These are phyloP conservation scores for Rhingia campestris DNA, from an alignment of 2,888 invertebrate species.

Conservation along the genomic window DNA sequence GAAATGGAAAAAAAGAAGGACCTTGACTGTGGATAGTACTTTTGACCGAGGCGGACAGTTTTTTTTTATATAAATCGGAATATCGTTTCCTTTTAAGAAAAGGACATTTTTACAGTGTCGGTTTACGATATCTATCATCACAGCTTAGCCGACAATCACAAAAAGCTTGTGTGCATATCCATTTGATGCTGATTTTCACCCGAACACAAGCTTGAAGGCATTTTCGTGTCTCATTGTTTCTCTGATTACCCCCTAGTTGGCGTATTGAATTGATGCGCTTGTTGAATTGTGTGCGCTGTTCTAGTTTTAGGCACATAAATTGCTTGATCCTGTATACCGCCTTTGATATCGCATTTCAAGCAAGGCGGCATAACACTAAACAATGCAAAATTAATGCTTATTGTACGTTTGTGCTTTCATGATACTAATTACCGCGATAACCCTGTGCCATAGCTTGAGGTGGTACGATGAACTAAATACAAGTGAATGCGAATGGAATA, in stretches of 20 bases:
- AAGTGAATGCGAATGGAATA: not conserved
- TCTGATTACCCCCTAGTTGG: not conserved
- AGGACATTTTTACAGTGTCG: conserved; percentile 2
- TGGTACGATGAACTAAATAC: conserved; percentile 7
- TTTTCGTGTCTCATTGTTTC: not conserved
- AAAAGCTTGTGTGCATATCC: conserved; percentile 21
- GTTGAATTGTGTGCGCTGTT: conserved; percentile 5
- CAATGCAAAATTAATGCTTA: conserved; percentile 37
- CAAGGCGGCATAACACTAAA: not conserved
- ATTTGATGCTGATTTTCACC: conserved; percentile 20
- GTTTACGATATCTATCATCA: conserved; percentile 6
- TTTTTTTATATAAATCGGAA: conserved; percentile 17
- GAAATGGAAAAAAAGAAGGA: conserved; percentile 19
- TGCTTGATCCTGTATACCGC: not conserved
- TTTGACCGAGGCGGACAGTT: not conserved
- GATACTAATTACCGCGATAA: conserved; percentile 33
- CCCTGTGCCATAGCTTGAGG: conserved; percentile 29
- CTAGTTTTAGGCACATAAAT: conserved; percentile 10
- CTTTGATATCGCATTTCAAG: conserved; percentile 9
- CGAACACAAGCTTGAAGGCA: conserved; percentile 25
- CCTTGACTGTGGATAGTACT: conserved; percentile 14
- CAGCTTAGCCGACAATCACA: conserved; percentile 16
- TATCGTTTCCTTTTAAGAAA: not conserved
- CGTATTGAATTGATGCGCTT: conserved; percentile 2
- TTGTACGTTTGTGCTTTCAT: not conserved